These are phyloP conservation scores for Uropsilus gracilis DNA, from an alignment of 2,113 vertebrate genomes.

Conservation along the genomic window DNA sequence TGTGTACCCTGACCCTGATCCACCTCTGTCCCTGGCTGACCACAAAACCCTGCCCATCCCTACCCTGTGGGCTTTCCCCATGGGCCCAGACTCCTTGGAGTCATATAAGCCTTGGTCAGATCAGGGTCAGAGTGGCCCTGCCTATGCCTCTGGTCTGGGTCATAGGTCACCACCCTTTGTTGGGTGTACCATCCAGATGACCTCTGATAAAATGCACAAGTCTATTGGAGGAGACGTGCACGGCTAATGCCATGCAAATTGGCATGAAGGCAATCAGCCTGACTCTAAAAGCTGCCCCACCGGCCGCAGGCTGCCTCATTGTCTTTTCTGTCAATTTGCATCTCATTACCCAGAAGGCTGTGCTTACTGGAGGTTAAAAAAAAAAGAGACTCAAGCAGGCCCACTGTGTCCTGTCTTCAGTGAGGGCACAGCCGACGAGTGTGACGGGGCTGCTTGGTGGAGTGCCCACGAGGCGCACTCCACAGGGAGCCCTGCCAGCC, in stretches of 20 bases:
- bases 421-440: background rate
- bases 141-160: background rate
- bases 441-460: background rate
- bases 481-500: background rate
- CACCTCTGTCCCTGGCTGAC: background rate
- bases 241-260: slow-evolving; percentile 91
- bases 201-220: slow-evolving; percentile 81
- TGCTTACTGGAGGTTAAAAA: slow-evolving; percentile 76
- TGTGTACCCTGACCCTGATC: background rate
- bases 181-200: slow-evolving; percentile 82
- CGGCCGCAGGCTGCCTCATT: slow-evolving; percentile 85
- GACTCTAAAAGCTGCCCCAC: slow-evolving; percentile 87
- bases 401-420: background rate
- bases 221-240: slow-evolving; percentile 83
- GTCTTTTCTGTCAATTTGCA: slow-evolving; percentile 89
- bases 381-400: slow-evolving; percentile 54
- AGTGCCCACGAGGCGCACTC: background rate
- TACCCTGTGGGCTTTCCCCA: background rate
- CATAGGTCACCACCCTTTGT: slow-evolving; percentile 63
- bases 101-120: background rate
- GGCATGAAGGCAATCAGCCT: slow-evolving; percentile 88
- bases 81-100: background rate
- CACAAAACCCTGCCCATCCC: background rate
- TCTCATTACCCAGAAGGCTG: slow-evolving; percentile 88
- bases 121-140: background rate